Evolutionary conservation across 2,888 invertebrate genomes (phyloP).

Genomic region (Diogma glabrata): DNA sequence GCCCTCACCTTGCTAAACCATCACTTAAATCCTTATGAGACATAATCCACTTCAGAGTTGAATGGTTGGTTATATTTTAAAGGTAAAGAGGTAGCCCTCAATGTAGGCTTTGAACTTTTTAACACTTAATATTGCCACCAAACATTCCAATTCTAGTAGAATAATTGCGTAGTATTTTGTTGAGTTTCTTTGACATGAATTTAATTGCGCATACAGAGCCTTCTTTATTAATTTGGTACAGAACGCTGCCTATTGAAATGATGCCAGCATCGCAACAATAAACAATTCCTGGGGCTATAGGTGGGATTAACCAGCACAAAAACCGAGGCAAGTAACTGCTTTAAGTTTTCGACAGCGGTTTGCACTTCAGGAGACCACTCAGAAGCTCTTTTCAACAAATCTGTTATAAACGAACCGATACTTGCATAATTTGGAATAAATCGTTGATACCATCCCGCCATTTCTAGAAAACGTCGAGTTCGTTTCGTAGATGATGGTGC

Average conservation of each 20-base stretch:
- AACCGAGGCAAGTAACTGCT: neutral
- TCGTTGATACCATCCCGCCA: neutral
- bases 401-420: neutral
- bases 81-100: neutral
- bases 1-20: too few species aligned
- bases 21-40: neutral
- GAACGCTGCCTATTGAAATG: neutral
- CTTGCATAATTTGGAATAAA: neutral
- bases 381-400: neutral
- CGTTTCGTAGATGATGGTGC: neutral
- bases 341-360: too few species aligned
- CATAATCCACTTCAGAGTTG: neutral
- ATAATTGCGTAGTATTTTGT: neutral
- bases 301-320: neutral
- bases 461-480: neutral
- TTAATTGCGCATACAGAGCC: neutral
- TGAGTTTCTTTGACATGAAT: neutral
- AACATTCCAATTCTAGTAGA: neutral
- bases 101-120: neutral
- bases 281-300: too few species aligned
- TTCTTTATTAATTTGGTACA: neutral
- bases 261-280: neutral
- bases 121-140: neutral
- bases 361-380: neutral
- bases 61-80: neutral